Conservation (phyloP, 2,113 vertebrate genomes). For the Phycodurus eques region DNA sequence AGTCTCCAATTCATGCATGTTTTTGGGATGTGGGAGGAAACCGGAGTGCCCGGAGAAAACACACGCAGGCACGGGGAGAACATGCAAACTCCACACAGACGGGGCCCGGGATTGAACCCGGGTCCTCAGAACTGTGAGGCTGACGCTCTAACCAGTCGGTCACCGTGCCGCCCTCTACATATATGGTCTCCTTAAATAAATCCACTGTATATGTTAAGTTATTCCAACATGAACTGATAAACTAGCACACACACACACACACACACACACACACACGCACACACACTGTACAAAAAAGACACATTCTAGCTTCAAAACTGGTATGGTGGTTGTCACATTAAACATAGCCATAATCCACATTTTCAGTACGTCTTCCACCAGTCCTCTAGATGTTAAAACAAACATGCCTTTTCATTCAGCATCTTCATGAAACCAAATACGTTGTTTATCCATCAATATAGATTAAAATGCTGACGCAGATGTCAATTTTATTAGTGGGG, state of each 20-base stretch:
- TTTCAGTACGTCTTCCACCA: neutral
- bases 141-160: too few relatives aligned
- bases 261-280: too few relatives aligned
- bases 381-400: neutral
- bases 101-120: too few relatives aligned
- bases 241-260: too few relatives aligned
- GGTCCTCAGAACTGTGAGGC: too few relatives aligned
- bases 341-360: constrained; percentile 3
- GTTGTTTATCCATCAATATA: constrained; percentile 7
- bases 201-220: neutral
- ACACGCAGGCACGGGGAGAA: too few relatives aligned
- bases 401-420: neutral
- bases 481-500: neutral
- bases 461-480: constrained; percentile 12
- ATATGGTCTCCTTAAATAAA: neutral
- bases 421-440: neutral
- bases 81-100: too few relatives aligned
- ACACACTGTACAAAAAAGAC: neutral
- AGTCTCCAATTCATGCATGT: too few relatives aligned
- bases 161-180: too few relatives aligned
- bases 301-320: neutral
- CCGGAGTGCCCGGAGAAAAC: too few relatives aligned
- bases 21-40: too few relatives aligned
- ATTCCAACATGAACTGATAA: neutral
- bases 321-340: neutral